Base-by-base conservation (phyloP, 2,888 invertebrate species). In the Macrophya annulata region DNA sequence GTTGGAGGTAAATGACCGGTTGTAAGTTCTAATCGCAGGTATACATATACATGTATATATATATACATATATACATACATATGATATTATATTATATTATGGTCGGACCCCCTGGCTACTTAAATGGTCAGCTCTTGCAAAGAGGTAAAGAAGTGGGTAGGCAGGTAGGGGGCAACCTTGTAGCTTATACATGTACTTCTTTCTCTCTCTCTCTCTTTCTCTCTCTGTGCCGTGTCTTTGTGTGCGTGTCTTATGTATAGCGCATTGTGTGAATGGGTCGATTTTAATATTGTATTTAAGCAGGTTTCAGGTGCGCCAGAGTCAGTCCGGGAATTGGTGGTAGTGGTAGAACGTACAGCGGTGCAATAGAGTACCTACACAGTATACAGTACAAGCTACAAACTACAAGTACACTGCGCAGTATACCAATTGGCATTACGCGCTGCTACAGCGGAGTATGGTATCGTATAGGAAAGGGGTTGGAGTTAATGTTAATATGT, bases 1-100 rank as follows among this genome's bases (percentile, higher is more conserved):
- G 77, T 77, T 77, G 51, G 77, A 77, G 55, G 77, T 51, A 77
- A 77, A 77, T 55, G 51, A 77, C 77, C 77, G 77, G 77, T 48
- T 77, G 31, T 51, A 51, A 55, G 31, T 51, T 77, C 72, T 45
- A 74, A 74, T 74, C 72, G 72, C 43, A 55, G 55, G 55, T 55
- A 55, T 55, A 31, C 37, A 72, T 21, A 3, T 45, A n/a, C 9
- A 72, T 4, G 8, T 31, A 31, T 65, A n/a, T n/a, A n/a, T 65
- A 65, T 31, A 25, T 31, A 48, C 48, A 21, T 17, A 43, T 43
- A 40, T 37, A 62, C 15, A 31, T 31, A 17, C 31, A 45, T 21
- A 17, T 74, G n/a, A n/a, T 68, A 37, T 68, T 68, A 68, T 37
- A 17, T 37, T 62, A 62, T 62, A 62, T 62, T 62, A 62, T 31